Conservation (phyloP, 2,888 invertebrate genomes). For the Nudaria mundana region DNA sequence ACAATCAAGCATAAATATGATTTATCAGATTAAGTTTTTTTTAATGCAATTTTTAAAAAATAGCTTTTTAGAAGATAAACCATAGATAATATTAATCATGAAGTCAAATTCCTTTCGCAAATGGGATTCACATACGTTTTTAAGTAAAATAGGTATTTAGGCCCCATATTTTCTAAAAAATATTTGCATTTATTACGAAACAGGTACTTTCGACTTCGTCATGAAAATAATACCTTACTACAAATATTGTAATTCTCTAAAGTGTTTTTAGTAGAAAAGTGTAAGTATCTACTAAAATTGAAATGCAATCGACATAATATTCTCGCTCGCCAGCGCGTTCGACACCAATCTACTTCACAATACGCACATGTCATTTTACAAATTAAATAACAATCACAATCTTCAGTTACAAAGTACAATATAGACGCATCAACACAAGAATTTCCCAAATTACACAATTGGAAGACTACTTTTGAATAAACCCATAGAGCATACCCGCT, state of each 20-base stretch:
- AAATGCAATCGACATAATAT: slow-evolving; percentile 41
- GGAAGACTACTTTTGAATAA: slow-evolving; percentile 67
- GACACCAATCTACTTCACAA: slow-evolving; percentile 4
- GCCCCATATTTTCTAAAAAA: slow-evolving; percentile 54
- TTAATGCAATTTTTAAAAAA: slow-evolving; percentile 26
- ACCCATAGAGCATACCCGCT: slow-evolving; percentile 31
- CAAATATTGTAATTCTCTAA: slow-evolving; percentile 38
- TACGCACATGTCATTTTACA: slow-evolving; percentile 23
- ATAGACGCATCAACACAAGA: slow-evolving; percentile 48
- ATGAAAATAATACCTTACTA: slow-evolving; percentile 55
- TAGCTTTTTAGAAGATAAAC: slow-evolving; percentile 20
- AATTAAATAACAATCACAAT: slow-evolving; percentile 33
- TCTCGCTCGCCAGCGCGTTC: slow-evolving; percentile 10
- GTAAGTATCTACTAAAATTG: slow-evolving; percentile 40
- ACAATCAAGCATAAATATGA: no score
- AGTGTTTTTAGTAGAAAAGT: slow-evolving; percentile 25
- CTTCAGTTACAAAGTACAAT: slow-evolving; percentile 35
- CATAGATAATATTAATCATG: slow-evolving; percentile 7
- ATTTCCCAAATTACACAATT: slow-evolving; percentile 54
- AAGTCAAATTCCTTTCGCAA: slow-evolving; percentile 33
- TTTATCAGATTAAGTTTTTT: no score
- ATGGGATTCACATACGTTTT: slow-evolving; percentile 30
- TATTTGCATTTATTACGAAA: slow-evolving; percentile 47
- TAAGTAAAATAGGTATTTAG: slow-evolving; percentile 46
- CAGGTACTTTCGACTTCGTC: slow-evolving; percentile 68